phyloP scores from a whole-genome alignment of 2,888 invertebrate species.

The Formica aserva region DNA sequence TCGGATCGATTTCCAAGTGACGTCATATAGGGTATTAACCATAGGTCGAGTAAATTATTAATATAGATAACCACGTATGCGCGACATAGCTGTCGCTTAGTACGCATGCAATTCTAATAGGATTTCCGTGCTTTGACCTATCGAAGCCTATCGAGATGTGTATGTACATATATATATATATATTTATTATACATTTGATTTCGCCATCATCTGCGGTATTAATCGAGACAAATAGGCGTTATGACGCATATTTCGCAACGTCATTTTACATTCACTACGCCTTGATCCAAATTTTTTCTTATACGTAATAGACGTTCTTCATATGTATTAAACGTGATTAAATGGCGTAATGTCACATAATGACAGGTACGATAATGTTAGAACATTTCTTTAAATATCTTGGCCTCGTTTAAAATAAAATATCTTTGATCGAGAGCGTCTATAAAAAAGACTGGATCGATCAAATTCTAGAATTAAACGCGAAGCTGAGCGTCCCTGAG shows the following conservation, averaged over 20 bases:
- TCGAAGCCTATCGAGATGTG: slow-evolving; percentile 52
- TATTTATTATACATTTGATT: slow-evolving; percentile 6
- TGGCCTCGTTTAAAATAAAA: neutral
- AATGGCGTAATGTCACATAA: neutral
- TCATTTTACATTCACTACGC: slow-evolving; percentile 37
- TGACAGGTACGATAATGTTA: neutral
- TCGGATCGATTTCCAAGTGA: slow-evolving; percentile 80
- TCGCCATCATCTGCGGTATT: slow-evolving; percentile 27
- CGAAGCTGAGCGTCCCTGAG: neutral
- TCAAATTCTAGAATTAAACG: neutral
- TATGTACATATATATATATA: neutral
- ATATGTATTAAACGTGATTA: neutral
- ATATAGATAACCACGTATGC: slow-evolving; percentile 49
- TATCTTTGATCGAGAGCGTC: neutral
- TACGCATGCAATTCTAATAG: slow-evolving; percentile 59
- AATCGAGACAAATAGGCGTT: neutral
- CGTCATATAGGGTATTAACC: slow-evolving; percentile 79
- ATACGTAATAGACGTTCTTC: slow-evolving; percentile 17
- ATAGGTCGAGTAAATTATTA: slow-evolving; percentile 75
- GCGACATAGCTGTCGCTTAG: slow-evolving; percentile 53
- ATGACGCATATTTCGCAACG: slow-evolving; percentile 33
- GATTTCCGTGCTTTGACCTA: slow-evolving; percentile 72
- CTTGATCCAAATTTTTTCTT: slow-evolving; percentile 40
- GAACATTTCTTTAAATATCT: neutral
- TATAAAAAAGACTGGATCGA: neutral